A percentile compares a stretch with the other conserved stretches of the same genome.
phyloP scores from a whole-genome alignment of 2,797 vertebrate genomes.

The Gymnothorax javanicus region DNA sequence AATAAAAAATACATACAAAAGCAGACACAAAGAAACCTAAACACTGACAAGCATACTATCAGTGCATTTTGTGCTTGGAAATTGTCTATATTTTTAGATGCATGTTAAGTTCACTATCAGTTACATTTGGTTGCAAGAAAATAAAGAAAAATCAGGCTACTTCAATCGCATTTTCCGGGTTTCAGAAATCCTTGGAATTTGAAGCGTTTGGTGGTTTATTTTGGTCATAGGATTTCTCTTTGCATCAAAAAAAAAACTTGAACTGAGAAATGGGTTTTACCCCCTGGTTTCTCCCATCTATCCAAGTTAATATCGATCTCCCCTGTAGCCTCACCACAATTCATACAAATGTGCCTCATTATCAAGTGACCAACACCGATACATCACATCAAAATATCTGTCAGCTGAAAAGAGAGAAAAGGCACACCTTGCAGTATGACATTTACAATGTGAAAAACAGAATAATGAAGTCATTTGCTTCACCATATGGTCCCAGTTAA shows the following conservation, averaged over 20 bases:
- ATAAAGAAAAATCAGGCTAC: background rate
- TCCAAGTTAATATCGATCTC: constrained; percentile 64
- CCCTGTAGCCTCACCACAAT: constrained; percentile 53
- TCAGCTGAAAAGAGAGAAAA: constrained; percentile 65
- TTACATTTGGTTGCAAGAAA: background rate
- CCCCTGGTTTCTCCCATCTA: constrained; percentile 51
- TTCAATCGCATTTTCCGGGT: background rate
- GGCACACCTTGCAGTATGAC: constrained; percentile 56
- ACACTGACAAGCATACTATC: background rate
- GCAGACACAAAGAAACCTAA: too few species aligned
- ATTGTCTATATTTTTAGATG: background rate
- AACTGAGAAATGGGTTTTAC: background rate
- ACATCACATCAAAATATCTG: constrained; percentile 59
- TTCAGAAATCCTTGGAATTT: background rate
- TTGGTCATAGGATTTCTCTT: constrained; percentile 15
- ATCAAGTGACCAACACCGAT: constrained; percentile 60
- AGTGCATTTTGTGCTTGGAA: background rate
- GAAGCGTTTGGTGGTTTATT: background rate
- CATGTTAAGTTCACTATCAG: background rate
- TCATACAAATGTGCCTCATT: constrained; percentile 59
- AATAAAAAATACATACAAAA: too few species aligned
- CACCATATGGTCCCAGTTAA: background rate
- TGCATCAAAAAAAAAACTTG: background rate
- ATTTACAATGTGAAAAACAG: constrained; percentile 37
- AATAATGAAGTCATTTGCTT: constrained; percentile 28